phyloP scores from a whole-genome alignment of 2,113 vertebrate genomes.

The Propithecus coquereli region DNA sequence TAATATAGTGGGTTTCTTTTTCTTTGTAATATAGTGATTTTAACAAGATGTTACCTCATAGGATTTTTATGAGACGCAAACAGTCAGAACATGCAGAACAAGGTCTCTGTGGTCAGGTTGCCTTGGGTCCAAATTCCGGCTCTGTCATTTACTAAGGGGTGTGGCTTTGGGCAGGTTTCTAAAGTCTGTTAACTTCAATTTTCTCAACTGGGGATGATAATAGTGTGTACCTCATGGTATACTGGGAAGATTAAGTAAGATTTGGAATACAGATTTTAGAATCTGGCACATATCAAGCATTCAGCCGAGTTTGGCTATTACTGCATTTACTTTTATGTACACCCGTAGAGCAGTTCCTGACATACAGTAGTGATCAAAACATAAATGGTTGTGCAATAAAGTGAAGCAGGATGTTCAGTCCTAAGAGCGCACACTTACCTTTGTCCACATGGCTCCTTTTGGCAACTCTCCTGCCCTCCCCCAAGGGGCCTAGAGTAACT shows the following conservation, averaged over 20 bases:
- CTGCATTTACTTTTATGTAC: not conserved
- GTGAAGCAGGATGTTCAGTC: not conserved
- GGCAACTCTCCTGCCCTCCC: rapidly evolving
- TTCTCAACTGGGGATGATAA: not conserved
- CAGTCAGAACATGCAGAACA: not conserved
- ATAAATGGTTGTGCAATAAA: not conserved
- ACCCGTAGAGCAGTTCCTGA: not conserved
- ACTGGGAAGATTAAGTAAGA: not conserved
- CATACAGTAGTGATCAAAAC: not conserved
- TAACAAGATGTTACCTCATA: not conserved
- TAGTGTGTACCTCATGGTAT: not conserved
- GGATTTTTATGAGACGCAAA: not conserved
- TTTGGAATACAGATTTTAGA: not conserved
- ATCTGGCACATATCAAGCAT: not conserved
- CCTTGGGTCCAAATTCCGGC: not conserved
- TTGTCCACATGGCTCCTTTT: not conserved
- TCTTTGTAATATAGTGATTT: not conserved
- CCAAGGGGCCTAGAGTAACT: not conserved
- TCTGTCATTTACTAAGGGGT: not conserved
- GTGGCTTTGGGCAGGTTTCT: not conserved
- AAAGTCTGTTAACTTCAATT: not conserved
- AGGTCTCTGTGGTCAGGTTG: not conserved
- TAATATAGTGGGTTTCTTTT: not conserved
- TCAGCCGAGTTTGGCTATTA: not conserved
- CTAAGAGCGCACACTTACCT: not conserved